Base-by-base conservation (phyloP, 2,797 vertebrate genomes). In the Paguma larvata region DNA sequence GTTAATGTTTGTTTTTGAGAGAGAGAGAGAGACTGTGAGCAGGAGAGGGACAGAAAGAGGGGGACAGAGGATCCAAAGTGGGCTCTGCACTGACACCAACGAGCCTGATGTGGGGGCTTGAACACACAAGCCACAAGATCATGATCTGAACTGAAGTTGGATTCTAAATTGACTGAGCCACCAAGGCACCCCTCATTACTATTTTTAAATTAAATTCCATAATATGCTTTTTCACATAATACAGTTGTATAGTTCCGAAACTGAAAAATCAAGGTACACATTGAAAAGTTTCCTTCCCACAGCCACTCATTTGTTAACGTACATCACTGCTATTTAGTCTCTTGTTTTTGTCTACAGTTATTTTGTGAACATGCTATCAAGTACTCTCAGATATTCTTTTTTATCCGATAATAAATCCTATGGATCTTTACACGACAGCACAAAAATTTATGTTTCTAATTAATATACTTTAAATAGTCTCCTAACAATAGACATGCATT, bases 201-300 rank as follows among this genome's bases (percentile, higher is more conserved):
- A 68, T 89, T 90, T 78, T 85, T 77, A 6, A 56, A 73, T 80
- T 89, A 85, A 89, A 70, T 82, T 67, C 77, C 25, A 70, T 70
- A 38, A 46, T 6, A n/a, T 25, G 67, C 62, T 85, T 96, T 89
- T 79, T 8, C 1, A 73, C 21, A 83, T 38, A 73, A 14, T 75
- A 62, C 2, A 38, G 41, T 73, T 13, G 75, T n/a, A 34, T 44
- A 14, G 16, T 77, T 85, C 48, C 23, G 67, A 89, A 83, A 90
- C 1, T 4, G n/a, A 83, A 85, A 41, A 8, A 7, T 59, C 56
- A 59, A 7, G 5, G 34, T 25, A 44, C 53, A 68, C 5, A n/a
- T 62, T 38, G 25, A 72, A 88, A 59, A 59, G 1, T 68, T n/a
- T 73, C 3, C 4, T 68, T 95, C 79, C 82, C 51, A 30, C 4